phyloP scores from a whole-genome alignment of 2,113 vertebrate species.

The Antennarius striatus region DNA sequence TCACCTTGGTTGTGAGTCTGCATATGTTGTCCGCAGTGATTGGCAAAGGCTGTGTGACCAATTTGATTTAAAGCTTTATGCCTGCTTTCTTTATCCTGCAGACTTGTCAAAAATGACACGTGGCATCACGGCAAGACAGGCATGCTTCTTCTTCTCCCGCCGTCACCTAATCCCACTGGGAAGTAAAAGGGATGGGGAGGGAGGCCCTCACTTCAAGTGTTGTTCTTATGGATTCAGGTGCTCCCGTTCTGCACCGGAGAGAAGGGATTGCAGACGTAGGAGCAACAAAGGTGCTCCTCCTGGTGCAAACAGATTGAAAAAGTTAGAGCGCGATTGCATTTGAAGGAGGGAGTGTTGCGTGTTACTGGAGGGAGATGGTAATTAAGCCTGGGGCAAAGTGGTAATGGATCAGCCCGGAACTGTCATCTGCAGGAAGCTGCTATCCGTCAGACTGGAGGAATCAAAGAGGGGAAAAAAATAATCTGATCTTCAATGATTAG shows the following conservation, averaged over 20 bases:
- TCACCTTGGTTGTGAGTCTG: slow-evolving; percentile 65
- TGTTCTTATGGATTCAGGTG: slow-evolving; percentile 59
- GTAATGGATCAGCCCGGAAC: slow-evolving; percentile 74
- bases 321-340: slow-evolving; percentile 44
- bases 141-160: slow-evolving; percentile 1
- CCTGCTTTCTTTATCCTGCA: slow-evolving; percentile 45
- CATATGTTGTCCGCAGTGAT: slow-evolving; percentile 63
- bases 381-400: slow-evolving; percentile 70
- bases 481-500: slow-evolving; percentile 15
- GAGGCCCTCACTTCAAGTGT: slow-evolving; percentile 45
- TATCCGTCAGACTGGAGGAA: slow-evolving; percentile 35
- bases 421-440: slow-evolving; percentile 57
- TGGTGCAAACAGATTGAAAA: slow-evolving; percentile 32
- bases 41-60: slow-evolving; percentile 67
- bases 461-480: slow-evolving; percentile 29
- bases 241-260: slow-evolving; percentile 20
- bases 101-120: slow-evolving; percentile 64
- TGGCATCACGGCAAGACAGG: slow-evolving; percentile 37
- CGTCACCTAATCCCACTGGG: slow-evolving; percentile 29
- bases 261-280: slow-evolving; percentile 1
- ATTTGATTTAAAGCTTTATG: slow-evolving; percentile 72
- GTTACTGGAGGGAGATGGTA: slow-evolving; percentile 62
- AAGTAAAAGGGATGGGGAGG: slow-evolving; percentile 30
- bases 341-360: slow-evolving; percentile 60
- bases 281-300: slow-evolving; percentile 15